Base-by-base conservation (phyloP, 1,140 invertebrate species). In the Odontomachus brunneus region DNA sequence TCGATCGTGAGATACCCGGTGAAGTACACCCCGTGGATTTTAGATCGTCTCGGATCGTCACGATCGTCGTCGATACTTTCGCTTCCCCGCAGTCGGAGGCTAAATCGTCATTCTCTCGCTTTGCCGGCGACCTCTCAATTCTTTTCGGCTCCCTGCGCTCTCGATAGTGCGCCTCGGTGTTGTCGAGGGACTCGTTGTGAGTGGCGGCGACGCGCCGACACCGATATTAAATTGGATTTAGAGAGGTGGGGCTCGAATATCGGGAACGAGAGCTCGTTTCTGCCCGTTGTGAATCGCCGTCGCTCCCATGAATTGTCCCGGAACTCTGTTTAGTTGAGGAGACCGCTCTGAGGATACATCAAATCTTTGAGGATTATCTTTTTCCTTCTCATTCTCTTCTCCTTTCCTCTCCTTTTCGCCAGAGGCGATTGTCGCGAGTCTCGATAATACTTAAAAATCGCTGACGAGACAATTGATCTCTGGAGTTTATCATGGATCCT, bases 171-270 rank as follows among this genome's bases (percentile, higher is more conserved):
- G 44, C n/a, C 26, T 57, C 55, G 19, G 26, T 53, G 44, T 62
- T 62, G 57, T 44, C 69, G 59, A 62, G 44, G 57, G 29, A 82
- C 55, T 33, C 26, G 22, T 76, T 1, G 53, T 48, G 65, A 78
- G 19, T 53, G 69, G 33, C 22, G 44, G 57, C 69, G 15, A 62
- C 57, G 65, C 44, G 57, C 33, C 73, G 67, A 84, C 51, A 57
- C 44, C 53, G 19, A 26, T 55, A 76, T 65, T 78, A 78, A 83
- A 83, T 83, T 83, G 81, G 49, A 83, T 83, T 83, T 78, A 29
- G 81, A 66, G 29, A 55, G 44, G 29, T 24, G 48, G 24, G 29
- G 29, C 33, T 76, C 33, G 44, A 83, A 82, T 78, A 76, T 78
- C 81, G 48, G 26, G 48, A 44, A 62, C 19, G 29, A 48, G 48